These are phyloP conservation scores for Tipula helvola DNA, from an alignment of 2,888 invertebrate genomes.

Conservation along the genomic window DNA sequence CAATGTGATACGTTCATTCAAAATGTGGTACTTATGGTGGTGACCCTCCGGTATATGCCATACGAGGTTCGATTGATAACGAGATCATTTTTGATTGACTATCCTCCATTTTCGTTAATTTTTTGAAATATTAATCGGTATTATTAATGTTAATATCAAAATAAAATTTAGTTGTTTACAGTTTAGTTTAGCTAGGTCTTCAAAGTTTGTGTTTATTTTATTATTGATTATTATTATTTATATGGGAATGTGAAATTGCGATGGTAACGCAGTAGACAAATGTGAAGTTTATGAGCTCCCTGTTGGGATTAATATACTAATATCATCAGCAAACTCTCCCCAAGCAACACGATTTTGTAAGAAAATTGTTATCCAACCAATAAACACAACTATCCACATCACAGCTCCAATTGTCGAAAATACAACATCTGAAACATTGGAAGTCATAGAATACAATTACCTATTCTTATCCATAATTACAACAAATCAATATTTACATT, in stretches of 20 bases:
- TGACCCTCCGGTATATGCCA: slow-evolving; percentile 32
- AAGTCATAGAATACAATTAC: neutral
- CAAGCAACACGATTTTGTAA: slow-evolving; percentile 70
- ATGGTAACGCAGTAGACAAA: neutral
- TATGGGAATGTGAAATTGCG: neutral
- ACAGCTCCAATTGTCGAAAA: slow-evolving; percentile 65
- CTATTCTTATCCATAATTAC: neutral
- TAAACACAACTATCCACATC: slow-evolving; percentile 55
- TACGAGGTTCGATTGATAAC: slow-evolving; percentile 29
- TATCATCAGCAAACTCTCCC: slow-evolving; percentile 72
- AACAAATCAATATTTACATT: slow-evolving; percentile 49
- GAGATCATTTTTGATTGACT: slow-evolving; percentile 15
- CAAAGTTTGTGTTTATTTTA: neutral
- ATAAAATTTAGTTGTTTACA: slow-evolving; percentile 7
- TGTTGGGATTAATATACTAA: slow-evolving; percentile 79
- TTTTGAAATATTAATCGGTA: neutral
- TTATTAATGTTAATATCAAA: slow-evolving; percentile 4
- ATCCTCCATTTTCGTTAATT: slow-evolving; percentile 16
- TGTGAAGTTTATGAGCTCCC: slow-evolving; percentile 29
- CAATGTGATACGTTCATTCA: no score
- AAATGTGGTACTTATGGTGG: no score
- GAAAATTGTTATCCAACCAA: slow-evolving; percentile 68
- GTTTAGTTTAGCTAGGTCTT: neutral
- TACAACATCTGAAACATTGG: slow-evolving; percentile 61
- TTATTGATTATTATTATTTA: neutral